Base-by-base conservation (phyloP, 2,797 vertebrate genomes). In the Sebastes itinus region DNA sequence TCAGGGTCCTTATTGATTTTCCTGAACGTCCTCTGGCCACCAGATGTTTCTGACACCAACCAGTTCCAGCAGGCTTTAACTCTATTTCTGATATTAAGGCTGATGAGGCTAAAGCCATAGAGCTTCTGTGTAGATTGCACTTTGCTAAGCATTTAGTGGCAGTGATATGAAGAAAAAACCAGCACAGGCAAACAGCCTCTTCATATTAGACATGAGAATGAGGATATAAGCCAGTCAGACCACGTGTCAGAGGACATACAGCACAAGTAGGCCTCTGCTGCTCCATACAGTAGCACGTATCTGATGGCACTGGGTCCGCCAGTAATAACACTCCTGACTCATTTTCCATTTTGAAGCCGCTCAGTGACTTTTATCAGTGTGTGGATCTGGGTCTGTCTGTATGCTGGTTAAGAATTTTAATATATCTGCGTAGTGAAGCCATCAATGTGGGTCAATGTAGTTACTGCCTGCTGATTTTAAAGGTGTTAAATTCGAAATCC, bases 1-100 rank as follows among this genome's bases (percentile, higher is more conserved):
- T 92, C 88, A 77, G 65, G 28, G 67, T 72, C 67, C 62, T 13
- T 90, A 92, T 92, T 92, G 92, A 95, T 94, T 92, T 87, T 81
- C 28, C 77, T 18, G 14, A 75, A 84, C 82, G 56, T 75, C 89
- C 72, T 56, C 54, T 28, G 85, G 72, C 77, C 83, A 80, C 84
- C 87, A 91, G 87, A 88, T 91, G 84, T 88, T 81, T 89, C 87
- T 79, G 83, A 92, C 75, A 54, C 28, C 46, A 88, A 79, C 90
- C 83, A 80, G 90, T 90, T 89, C 71, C 63, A 91, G 80, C 87
- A 52, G 79, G 87, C 63, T 75, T 88, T 49, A 22, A 33, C 38
- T 82, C 7, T 49, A n/a, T 72, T 86, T 85, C 70, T 78, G 56
- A 80, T 62, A 75, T 73, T 64, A 77, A 70, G 28, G 67, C 70